phyloP scores from a whole-genome alignment of 2,888 invertebrate genomes.

The Coleophora flavipennella region DNA sequence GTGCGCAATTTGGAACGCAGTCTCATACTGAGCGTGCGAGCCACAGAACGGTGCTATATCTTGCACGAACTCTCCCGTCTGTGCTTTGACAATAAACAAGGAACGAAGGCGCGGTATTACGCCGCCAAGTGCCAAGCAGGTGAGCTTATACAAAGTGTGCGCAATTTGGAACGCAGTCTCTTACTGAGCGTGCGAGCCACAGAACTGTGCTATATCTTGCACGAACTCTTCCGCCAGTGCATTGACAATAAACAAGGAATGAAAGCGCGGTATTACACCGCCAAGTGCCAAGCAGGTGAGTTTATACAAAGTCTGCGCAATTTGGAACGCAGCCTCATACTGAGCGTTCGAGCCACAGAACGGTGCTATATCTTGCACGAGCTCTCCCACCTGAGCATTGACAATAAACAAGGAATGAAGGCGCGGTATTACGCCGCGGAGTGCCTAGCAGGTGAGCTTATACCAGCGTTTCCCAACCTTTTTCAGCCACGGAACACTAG shows the following conservation, averaged over 20 bases:
- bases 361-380: slow-evolving; percentile 58
- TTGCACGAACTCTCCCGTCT: slow-evolving; percentile 54
- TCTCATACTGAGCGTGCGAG: slow-evolving; percentile 30
- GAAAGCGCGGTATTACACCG: slow-evolving; percentile 44
- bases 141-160: slow-evolving; percentile 14
- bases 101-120: slow-evolving; percentile 43
- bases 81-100: slow-evolving; percentile 45
- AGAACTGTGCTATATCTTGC: slow-evolving; percentile 55
- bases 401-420: slow-evolving; percentile 43
- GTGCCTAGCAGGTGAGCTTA: slow-evolving; percentile 55
- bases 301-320: neutral
- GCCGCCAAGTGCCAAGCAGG: slow-evolving; percentile 55
- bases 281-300: slow-evolving; percentile 53
- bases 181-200: slow-evolving; percentile 34
- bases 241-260: slow-evolving; percentile 46
- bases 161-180: too few species aligned
- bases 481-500: slow-evolving; percentile 44
- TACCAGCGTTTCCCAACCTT: too few species aligned
- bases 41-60: slow-evolving; percentile 50
- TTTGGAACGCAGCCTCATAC: slow-evolving; percentile 3
- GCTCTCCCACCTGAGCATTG: slow-evolving; percentile 46
- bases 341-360: slow-evolving; percentile 41
- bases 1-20: too few species aligned
- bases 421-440: slow-evolving; percentile 49
- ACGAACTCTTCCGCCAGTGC: slow-evolving; percentile 50